Percentiles rank a stretch among this genome's conserved stretches.
Evolutionary conservation across 2,113 vertebrate species (phyloP).

Genomic region (Glaucomys volans): DNA sequence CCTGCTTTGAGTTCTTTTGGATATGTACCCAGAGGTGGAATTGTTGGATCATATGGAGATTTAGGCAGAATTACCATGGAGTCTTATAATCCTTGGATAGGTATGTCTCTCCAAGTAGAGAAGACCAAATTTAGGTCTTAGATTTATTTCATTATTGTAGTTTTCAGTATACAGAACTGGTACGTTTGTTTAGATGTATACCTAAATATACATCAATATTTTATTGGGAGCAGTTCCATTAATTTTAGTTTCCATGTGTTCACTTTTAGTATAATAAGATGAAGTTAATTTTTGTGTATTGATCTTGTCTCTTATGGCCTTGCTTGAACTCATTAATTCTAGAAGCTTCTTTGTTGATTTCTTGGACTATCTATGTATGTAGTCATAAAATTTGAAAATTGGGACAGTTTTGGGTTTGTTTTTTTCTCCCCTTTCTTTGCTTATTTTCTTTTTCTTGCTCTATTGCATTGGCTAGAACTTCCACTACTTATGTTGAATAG

Average conservation of each 20-base stretch:
- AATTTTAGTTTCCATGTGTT: background rate
- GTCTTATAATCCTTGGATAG: background rate
- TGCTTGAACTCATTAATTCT: background rate
- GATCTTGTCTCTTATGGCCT: background rate
- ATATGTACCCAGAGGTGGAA: background rate
- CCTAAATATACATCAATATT: background rate
- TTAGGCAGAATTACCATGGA: background rate
- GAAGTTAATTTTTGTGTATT: background rate
- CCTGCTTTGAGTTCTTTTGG: background rate
- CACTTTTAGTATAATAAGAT: background rate
- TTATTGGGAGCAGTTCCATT: background rate
- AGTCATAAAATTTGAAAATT: background rate
- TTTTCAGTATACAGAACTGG: background rate
- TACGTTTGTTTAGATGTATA: background rate
- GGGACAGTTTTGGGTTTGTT: background rate
- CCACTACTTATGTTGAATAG: background rate
- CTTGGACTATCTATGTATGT: background rate
- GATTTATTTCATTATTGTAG: background rate
- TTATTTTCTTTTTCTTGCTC: constrained; percentile 1
- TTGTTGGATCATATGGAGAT: background rate
- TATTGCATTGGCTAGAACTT: background rate
- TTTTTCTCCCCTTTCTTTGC: background rate
- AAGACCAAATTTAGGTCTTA: background rate
- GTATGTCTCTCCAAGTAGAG: background rate
- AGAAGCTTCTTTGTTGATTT: background rate